Evolutionary conservation across 2,113 vertebrate species (phyloP).

Genomic region (Periophthalmus modestus): DNA sequence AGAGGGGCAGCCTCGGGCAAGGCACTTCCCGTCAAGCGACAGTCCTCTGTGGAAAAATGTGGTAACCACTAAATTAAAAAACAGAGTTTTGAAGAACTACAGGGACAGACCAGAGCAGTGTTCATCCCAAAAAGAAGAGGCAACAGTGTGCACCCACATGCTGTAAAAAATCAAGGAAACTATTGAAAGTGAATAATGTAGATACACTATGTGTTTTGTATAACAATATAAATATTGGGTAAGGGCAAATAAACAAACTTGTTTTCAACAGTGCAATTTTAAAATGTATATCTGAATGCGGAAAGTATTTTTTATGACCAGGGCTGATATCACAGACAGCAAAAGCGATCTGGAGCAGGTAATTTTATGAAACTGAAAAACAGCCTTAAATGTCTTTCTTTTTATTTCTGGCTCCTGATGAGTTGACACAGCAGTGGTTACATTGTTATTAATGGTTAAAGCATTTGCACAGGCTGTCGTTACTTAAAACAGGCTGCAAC

Average conservation of each 20-base stretch:
- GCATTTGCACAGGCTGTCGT: conserved; percentile 69
- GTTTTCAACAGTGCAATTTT: neutral
- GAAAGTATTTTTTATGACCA: neutral
- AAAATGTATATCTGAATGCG: neutral
- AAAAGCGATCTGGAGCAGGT: neutral
- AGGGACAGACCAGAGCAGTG: conserved; percentile 48
- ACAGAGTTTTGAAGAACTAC: conserved; percentile 61
- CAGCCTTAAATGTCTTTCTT: conserved; percentile 1
- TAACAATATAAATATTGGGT: neutral
- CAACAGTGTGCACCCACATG: conserved; percentile 11
- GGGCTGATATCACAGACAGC: neutral
- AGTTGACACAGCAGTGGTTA: conserved; percentile 42
- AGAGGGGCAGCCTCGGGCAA: conserved; percentile 47
- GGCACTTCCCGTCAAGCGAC: conserved; percentile 66
- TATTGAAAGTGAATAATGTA: neutral
- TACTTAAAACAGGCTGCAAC: conserved; percentile 70
- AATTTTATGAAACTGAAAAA: conserved; percentile 6
- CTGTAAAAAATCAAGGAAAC: neutral
- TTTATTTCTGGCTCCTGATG: conserved; percentile 33
- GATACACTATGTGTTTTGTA: neutral
- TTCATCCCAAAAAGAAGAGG: conserved; percentile 39
- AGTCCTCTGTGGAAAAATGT: conserved; percentile 69
- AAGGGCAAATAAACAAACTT: neutral
- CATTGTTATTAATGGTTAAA: conserved; percentile 68
- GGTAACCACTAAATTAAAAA: conserved; percentile 64